Evolutionary conservation across 2,888 invertebrate species (phyloP), one percentile per base, ranked within the genome.

Genomic region (Geophilus truncorum): DNA sequence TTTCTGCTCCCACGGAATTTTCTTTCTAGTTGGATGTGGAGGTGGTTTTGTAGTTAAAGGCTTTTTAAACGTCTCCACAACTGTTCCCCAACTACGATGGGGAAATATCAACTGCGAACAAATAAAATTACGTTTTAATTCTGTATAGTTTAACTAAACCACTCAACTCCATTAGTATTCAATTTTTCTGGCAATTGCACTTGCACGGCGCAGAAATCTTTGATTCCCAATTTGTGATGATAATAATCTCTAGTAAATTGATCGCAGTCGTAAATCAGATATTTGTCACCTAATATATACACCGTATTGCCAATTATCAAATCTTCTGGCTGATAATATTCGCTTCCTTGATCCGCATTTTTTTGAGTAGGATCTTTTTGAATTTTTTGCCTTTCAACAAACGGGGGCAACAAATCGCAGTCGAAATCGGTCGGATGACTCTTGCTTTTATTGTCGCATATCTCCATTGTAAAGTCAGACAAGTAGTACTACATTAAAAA

Each of bases 201-300:
- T 80, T 87, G 86, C 18, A 88, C 85, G 0, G 87, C 85, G 5
- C 85, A 85, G 84, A 88, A 88, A 25, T 88, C 87, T 15, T 86
- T 87, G 77, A 87, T 83, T 40, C 87, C 87, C 81, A 87, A 88
- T 82, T 87, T 85, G 80, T 86, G 85, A 82, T 90, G 89, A 86
- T 90, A 95, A 87, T 93, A 95, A 83, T 90, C 91, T 83, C 94
- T 90, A 0, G 95, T 95, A 87, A 93, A 94, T 21, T 88, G 86
- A 85, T 95, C 95, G 85, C 94, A 94, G 86, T 95, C 93, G 83
- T 91, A 92, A 4, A 96, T 87, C 9, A 94, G 88, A 87, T 95
- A 93, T 40, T 88, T 85, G 76, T 87, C 84, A 25, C 87, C 87
- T 82, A 87, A 88, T 10, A 88, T 85, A 21, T 85, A 84, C 7